Conservation (phyloP, 2,888 invertebrate genomes). For the Neoscelio sp. region DNA sequence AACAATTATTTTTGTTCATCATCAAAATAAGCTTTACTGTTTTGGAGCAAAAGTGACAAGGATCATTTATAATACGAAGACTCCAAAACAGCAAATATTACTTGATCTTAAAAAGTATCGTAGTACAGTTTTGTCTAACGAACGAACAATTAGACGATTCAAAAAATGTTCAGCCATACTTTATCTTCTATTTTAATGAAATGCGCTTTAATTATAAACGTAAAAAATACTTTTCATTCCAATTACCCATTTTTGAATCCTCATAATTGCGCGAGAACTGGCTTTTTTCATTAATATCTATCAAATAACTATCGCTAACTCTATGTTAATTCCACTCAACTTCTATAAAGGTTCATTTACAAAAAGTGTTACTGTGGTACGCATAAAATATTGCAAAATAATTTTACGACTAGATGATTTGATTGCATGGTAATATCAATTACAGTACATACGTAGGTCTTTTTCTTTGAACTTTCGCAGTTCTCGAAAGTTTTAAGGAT, state of each 20-base stretch:
- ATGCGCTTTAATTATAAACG: background rate
- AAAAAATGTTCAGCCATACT: background rate
- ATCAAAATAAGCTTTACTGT: too few species aligned
- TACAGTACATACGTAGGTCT: slow-evolving; percentile 22
- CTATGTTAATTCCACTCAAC: background rate
- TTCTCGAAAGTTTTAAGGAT: background rate
- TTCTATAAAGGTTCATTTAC: background rate
- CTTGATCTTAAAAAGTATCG: too few species aligned
- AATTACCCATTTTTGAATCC: background rate
- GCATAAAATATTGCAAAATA: slow-evolving; percentile 34
- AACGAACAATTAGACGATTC: background rate
- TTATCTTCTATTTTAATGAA: background rate
- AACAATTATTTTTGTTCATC: too few species aligned
- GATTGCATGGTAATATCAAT: slow-evolving; percentile 31
- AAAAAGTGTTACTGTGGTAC: slow-evolving; percentile 11
- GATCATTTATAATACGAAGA: too few species aligned
- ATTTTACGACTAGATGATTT: slow-evolving; percentile 55
- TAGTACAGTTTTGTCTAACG: too few species aligned
- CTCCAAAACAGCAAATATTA: too few species aligned
- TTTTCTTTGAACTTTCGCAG: background rate
- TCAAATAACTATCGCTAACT: too few species aligned
- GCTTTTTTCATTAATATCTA: background rate
- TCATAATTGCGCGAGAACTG: slow-evolving; percentile 10
- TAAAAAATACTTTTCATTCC: too few species aligned
- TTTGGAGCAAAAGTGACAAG: too few species aligned